These are phyloP conservation scores for Monarcha castaneiventris DNA, from an alignment of 2,113 vertebrate genomes.

Conservation along the genomic window DNA sequence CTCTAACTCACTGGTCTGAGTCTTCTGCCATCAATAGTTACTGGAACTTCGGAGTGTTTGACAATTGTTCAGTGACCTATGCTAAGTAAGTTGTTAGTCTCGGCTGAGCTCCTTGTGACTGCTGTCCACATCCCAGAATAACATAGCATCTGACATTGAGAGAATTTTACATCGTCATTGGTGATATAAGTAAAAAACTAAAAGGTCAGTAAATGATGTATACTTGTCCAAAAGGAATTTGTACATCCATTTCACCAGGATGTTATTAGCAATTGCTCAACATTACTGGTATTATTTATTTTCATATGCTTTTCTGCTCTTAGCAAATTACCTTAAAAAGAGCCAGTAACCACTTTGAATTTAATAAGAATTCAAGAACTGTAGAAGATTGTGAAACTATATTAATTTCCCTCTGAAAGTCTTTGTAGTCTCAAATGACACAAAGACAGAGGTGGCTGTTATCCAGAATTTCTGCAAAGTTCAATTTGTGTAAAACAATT, in stretches of 20 bases:
- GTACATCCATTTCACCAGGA: not conserved
- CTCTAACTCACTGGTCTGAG: constrained; percentile 8
- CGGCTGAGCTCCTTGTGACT: not conserved
- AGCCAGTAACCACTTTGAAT: not conserved
- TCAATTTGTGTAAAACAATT: not conserved
- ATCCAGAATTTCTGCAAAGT: not conserved
- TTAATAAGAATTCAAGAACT: not conserved
- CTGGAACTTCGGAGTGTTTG: not conserved
- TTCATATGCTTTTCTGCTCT: not conserved
- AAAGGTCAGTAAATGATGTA: not conserved
- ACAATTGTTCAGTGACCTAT: constrained; percentile 8
- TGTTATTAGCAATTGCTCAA: not conserved
- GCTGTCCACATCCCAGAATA: not conserved
- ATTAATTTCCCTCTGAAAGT: not conserved
- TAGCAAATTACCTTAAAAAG: not conserved
- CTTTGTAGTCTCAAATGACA: not conserved
- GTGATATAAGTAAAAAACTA: not conserved
- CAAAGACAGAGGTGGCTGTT: not conserved
- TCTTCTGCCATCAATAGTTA: not conserved
- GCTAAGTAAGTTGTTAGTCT: constrained; percentile 38
- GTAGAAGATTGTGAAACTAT: not conserved
- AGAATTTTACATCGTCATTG: not conserved
- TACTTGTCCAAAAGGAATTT: not conserved
- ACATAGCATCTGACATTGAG: not conserved
- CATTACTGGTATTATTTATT: not conserved